A percentile compares a stretch with the other conserved stretches of the same genome.
phyloP scores from a whole-genome alignment of 2,888 invertebrate genomes.

The Drosophila rubida region DNA sequence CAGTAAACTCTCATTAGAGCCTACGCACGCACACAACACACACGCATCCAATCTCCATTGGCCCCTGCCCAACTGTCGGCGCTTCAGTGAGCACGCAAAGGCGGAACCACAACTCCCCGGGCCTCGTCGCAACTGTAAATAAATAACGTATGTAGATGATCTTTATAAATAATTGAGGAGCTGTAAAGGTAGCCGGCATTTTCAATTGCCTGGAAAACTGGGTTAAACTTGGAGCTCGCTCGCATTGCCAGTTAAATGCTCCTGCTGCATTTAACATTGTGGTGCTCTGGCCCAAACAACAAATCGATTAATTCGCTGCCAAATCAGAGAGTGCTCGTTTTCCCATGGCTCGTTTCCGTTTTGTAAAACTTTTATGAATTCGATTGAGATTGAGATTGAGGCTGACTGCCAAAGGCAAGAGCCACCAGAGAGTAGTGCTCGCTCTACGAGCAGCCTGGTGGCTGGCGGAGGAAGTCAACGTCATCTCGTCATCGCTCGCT shows the following conservation, averaged over 20 bases:
- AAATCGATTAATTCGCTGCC: slow-evolving; percentile 64
- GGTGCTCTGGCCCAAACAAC: slow-evolving; percentile 32
- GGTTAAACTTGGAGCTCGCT: slow-evolving; percentile 18
- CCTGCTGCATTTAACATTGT: slow-evolving; percentile 10
- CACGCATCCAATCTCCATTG: slow-evolving; percentile 31
- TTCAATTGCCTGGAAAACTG: slow-evolving; percentile 11
- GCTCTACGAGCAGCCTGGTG: not conserved
- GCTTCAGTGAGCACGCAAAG: slow-evolving; percentile 60
- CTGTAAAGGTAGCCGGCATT: not conserved
- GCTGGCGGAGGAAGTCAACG: slow-evolving; percentile 27
- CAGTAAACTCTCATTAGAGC: slow-evolving; percentile 60
- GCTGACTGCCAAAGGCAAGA: not conserved
- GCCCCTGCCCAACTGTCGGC: slow-evolving; percentile 46
- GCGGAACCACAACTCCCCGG: slow-evolving; percentile 24
- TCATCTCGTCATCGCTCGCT: slow-evolving; percentile 29
- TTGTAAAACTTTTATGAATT: slow-evolving; percentile 54
- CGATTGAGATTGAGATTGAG: slow-evolving; percentile 23
- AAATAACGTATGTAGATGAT: not conserved
- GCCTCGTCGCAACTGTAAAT: slow-evolving; percentile 1
- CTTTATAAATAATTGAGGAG: not conserved
- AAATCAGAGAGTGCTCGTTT: slow-evolving; percentile 56
- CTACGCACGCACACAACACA: slow-evolving; percentile 39
- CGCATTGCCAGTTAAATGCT: slow-evolving; percentile 11
- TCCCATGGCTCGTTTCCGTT: slow-evolving; percentile 65
- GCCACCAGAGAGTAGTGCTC: not conserved